Base-by-base conservation (phyloP, 2,797 vertebrate species). In the Mus caroli region DNA sequence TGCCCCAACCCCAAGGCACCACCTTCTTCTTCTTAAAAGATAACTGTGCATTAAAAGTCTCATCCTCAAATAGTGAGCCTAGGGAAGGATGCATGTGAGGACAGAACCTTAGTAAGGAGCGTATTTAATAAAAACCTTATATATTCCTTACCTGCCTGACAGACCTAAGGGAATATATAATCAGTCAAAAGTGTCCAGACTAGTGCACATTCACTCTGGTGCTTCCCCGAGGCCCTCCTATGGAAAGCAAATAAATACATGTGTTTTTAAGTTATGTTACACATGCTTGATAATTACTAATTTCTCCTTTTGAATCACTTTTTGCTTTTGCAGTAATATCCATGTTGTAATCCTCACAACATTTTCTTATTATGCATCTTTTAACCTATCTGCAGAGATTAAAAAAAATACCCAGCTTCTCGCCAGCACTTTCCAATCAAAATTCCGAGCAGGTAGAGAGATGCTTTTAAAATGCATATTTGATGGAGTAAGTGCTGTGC, bases 371-470 rank as follows among this genome's bases (percentile, higher is more conserved):
- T 12, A 34, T 58, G 22, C 10, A 78, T 34, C 75, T 54, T 94
- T 87, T 73, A 60, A 94, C 71, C 89, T 93, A 90, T 95, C 40
- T 90, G 40, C 31, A 96, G 20, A 79, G 24, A 69, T 94, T 43
- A 67, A 67, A 56, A 73, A 86, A 37, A 77, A 13, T 1, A 37
- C 22, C 95, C 94, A 77, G 80, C 91, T 97, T 96, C 24, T 86
- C 46, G 60, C 85, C 84, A 94, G 34, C 76, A 93, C 58, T 96
- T 87, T 95, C 84, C 93, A 97, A 98, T 97, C 46, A 97, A 94
- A 97, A 98, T 98, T 98, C 96, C 95, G 80, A 98, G 86, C 94
- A 97, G 94, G 69, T 97, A 98, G 92, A 79, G 97, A 97, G 97
- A 96, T 97, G 87, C 90, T 97, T 98, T 97, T 94, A 97, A 97